Evolutionary conservation across 2,113 vertebrate genomes (phyloP).

Genomic region (Lepus europaeus): DNA sequence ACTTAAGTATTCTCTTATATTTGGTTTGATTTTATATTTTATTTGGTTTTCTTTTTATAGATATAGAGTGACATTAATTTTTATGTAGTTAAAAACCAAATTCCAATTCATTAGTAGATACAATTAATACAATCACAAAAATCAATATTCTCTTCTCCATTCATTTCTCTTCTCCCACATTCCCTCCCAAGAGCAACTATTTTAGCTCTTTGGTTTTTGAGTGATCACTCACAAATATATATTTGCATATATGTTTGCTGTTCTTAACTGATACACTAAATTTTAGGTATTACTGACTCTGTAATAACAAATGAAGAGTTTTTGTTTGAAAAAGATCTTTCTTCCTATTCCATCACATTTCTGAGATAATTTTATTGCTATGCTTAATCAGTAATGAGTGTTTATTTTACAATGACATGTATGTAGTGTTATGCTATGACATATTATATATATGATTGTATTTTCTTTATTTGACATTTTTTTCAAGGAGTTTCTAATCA

Average conservation of each 20-base stretch:
- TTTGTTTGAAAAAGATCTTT: not conserved
- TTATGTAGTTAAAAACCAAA: not conserved
- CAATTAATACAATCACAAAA: not conserved
- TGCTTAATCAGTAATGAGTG: not conserved
- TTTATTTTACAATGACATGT: not conserved
- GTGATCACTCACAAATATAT: not conserved
- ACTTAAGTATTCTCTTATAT: not conserved
- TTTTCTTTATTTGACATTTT: not conserved
- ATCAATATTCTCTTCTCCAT: not conserved
- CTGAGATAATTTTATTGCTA: not conserved
- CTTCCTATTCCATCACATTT: not conserved
- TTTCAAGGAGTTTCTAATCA: not conserved
- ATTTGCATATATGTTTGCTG: not conserved
- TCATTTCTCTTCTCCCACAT: not conserved
- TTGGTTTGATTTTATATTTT: not conserved
- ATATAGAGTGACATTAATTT: not conserved
- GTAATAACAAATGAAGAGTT: not conserved
- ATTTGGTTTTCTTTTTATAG: not conserved
- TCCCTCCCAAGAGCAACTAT: not conserved
- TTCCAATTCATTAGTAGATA: not conserved
- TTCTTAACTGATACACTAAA: not conserved
- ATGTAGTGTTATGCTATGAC: not conserved
- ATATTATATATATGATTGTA: not conserved
- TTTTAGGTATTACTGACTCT: not conserved
- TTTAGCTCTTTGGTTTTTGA: not conserved